These are phyloP conservation scores for Tribolium freemani DNA, from an alignment of 2,888 invertebrate genomes.

Conservation along the genomic window DNA sequence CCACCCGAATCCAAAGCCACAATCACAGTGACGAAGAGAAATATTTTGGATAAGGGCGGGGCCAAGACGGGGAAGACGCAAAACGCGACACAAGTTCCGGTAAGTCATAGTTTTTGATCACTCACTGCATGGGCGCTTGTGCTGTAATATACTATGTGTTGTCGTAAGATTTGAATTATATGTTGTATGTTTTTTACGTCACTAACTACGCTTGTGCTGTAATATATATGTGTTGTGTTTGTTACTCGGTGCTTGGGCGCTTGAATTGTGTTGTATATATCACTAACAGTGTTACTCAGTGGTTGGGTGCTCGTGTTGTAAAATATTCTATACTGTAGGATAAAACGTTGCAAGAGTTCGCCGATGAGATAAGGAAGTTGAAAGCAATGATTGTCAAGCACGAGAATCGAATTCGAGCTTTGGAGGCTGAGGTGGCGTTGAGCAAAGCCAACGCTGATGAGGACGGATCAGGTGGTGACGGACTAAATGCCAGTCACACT, in stretches of 20 bases:
- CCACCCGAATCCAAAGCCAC: constrained; percentile 79
- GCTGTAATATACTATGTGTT: too few relatives aligned
- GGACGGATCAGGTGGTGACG: constrained; percentile 66
- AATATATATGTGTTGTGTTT: too few relatives aligned
- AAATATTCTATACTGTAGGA: constrained; percentile 67
- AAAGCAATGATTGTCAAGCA: constrained; percentile 96
- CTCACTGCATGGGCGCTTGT: constrained; percentile 48
- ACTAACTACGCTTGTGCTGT: too few relatives aligned
- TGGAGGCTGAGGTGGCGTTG: constrained; percentile 76
- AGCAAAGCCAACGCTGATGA: constrained; percentile 61
- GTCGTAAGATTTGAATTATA: background rate
- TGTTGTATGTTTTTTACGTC: background rate
- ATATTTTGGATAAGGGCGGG: constrained; percentile 82
- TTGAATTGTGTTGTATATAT: too few relatives aligned
- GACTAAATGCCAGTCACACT: constrained; percentile 62
- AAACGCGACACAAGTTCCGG: constrained; percentile 59
- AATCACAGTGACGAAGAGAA: constrained; percentile 81
- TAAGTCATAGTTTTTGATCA: constrained; percentile 48
- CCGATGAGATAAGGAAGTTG: constrained; percentile 90
- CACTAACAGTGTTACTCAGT: too few relatives aligned
- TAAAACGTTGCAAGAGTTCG: constrained; percentile 85
- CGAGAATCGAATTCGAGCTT: constrained; percentile 86
- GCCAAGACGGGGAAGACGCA: constrained; percentile 66
- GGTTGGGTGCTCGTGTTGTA: too few relatives aligned
- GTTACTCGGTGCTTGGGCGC: too few relatives aligned